Evolutionary conservation across 2,888 invertebrate genomes (phyloP).

Genomic region (Automeris io): DNA sequence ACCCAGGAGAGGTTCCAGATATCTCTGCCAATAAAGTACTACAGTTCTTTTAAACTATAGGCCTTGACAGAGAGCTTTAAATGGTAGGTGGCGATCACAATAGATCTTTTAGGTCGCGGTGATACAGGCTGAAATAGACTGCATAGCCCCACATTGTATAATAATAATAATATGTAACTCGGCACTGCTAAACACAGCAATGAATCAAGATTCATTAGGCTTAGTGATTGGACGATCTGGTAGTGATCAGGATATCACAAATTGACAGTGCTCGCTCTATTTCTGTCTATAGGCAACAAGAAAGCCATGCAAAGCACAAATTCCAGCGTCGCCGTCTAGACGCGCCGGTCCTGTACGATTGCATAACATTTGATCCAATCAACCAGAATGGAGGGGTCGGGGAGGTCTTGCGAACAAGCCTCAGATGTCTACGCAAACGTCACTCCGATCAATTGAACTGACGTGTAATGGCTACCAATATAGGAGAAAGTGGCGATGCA

Average conservation of each 20-base stretch:
- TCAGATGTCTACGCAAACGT: constrained; percentile 30
- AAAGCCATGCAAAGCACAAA: constrained; percentile 69
- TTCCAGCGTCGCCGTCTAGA: constrained; percentile 71
- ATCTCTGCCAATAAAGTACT: too few relatives aligned
- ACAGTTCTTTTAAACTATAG: too few relatives aligned
- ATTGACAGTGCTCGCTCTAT: constrained; percentile 72
- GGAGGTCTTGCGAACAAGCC: constrained; percentile 53
- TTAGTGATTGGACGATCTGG: constrained; percentile 13
- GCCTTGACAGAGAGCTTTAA: too few relatives aligned
- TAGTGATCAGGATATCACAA: constrained; percentile 22
- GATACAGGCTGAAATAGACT: too few relatives aligned
- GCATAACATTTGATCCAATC: constrained; percentile 75
- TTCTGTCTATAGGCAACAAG: constrained; percentile 64
- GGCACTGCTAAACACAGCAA: not conserved
- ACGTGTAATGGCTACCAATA: constrained; percentile 15
- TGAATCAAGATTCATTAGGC: constrained; percentile 4
- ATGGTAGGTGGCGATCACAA: too few relatives aligned
- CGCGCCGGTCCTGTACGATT: constrained; percentile 62
- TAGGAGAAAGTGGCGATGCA: constrained; percentile 19
- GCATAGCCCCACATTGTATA: too few relatives aligned
- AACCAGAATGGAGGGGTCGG: constrained; percentile 62
- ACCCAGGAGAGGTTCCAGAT: too few relatives aligned
- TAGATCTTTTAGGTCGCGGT: too few relatives aligned
- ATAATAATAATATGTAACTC: too few relatives aligned
- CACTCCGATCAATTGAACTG: constrained; percentile 49